Base-by-base conservation (phyloP, 2,888 invertebrate species). In the Eilema sororculum region DNA sequence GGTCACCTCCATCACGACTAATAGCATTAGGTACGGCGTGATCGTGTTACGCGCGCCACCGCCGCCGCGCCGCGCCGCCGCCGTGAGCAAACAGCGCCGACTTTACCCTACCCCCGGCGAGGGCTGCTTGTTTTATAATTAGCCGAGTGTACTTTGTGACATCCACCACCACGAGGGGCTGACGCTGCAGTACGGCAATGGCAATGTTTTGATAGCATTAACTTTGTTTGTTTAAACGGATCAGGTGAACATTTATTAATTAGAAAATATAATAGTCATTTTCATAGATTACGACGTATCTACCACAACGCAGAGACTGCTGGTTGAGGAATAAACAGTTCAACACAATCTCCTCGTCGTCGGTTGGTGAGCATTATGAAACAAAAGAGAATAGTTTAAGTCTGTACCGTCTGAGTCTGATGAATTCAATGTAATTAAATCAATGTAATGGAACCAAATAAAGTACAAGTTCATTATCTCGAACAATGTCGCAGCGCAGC, bases 1-100 rank as follows among this genome's bases (percentile, higher is more conserved):
- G 73, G 72, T 72, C 68, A 76, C 69, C 74, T 76, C 68, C 78
- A 79, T 75, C 78, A 73, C 61, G 58, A 59, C 77, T 80, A 82
- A 82, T 80, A 80, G 67, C 74, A 73, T 80, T 81, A 68, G 41
- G 52, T 52, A n/a, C 52, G 58, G 59, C 64, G 68, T 61, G 78
- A 66, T 80, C 80, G 64, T 69, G 75, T 78, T 78, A 73, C 77
- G 63, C 64, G n/a, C 25, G 2, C 62, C 24, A 8, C 52, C n/a
- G 12, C n/a, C n/a, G n/a, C n/a, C n/a, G n/a, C n/a, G n/a, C n/a
- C n/a, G n/a, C n/a, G n/a, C n/a, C 56, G 9, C 25, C 28, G 24
- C 46, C 46, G 46, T 41, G 13, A n/a, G 66, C 68, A 68, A 64
- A 67, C 74, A 70, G 63, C 25, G 70, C 12, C 25, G 30, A 62